Evolutionary conservation across 2,113 vertebrate species (phyloP).

Genomic region (Genyomyrus donnyi): DNA sequence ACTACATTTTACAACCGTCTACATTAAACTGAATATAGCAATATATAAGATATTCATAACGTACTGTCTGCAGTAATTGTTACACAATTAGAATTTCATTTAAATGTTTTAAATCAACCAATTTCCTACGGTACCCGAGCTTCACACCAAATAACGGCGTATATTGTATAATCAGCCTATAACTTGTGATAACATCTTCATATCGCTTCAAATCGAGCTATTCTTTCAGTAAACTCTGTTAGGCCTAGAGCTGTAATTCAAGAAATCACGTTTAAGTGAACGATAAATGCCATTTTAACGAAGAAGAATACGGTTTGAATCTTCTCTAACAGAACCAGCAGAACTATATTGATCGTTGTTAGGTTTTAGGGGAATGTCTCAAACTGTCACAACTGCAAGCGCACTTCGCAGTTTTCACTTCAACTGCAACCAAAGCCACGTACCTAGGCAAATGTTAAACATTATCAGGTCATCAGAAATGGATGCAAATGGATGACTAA

Average conservation of each 20-base stretch:
- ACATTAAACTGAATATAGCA: background rate
- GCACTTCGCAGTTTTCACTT: background rate
- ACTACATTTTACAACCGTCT: background rate
- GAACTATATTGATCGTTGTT: background rate
- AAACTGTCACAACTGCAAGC: background rate
- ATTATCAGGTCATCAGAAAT: background rate
- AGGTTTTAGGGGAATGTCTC: background rate
- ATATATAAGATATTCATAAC: background rate
- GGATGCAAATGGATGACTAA: background rate
- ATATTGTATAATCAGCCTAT: background rate
- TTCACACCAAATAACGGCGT: background rate
- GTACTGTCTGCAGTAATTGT: background rate
- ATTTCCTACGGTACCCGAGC: background rate
- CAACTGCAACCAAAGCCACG: background rate
- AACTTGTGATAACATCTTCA: background rate
- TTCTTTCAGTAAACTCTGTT: background rate
- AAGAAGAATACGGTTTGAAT: background rate
- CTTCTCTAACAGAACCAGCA: background rate
- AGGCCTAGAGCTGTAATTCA: background rate
- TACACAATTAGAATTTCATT: background rate
- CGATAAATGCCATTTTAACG: background rate
- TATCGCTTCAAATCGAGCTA: background rate
- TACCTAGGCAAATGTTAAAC: background rate
- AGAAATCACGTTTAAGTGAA: background rate
- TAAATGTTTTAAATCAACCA: background rate